Evolutionary conservation across 1,140 invertebrate genomes (phyloP), one percentile per base, ranked within the genome.

Genomic region (Tigriopus japonicus): DNA sequence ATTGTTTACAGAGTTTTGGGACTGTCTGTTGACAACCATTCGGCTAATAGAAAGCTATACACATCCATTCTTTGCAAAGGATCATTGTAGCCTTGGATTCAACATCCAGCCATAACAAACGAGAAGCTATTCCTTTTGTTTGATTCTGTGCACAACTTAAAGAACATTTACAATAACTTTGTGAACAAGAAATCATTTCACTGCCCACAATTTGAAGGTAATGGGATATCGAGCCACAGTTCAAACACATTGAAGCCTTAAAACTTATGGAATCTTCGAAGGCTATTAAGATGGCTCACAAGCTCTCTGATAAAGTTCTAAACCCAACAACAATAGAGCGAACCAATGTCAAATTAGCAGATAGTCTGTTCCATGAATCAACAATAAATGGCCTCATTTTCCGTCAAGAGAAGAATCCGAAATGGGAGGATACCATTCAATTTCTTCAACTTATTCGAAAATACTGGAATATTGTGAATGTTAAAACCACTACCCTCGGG

Each of bases 151-250:
- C 52, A 15, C 52, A 54, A 54, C 17, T 54, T 54, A 5, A 23
- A 54, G 35, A 54, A 54, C 17, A 54, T 54, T 28, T 54, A 54
- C 52, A 54, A 54, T 15, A 23, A 6, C 17, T 54, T 54, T 54
- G 19, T 23, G 52, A 54, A 28, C 2, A n/a, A 13, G 17, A 28
- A 6, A n/a, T 54, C 21, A 5, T 54, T 54, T 15, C 5, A 21
- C 17, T 23, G 21, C 13, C 14, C 52, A 54, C 5, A 10, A 54
- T n/a, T 54, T 15, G 5, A 28, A 14, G n/a, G 7, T 6, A 54
- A 13, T n/a, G n/a, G 19, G 17, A 5, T 12, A 23, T 54, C n/a
- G 10, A 6, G 21, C 52, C 52, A 21, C 21, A 21, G 5, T 54
- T 54, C 13, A 14, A 3, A 6, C 52, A 54, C 17, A 54, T 54